These are phyloP conservation scores for Pyrgus malvae DNA, from an alignment of 2,888 invertebrate species.

Conservation along the genomic window DNA sequence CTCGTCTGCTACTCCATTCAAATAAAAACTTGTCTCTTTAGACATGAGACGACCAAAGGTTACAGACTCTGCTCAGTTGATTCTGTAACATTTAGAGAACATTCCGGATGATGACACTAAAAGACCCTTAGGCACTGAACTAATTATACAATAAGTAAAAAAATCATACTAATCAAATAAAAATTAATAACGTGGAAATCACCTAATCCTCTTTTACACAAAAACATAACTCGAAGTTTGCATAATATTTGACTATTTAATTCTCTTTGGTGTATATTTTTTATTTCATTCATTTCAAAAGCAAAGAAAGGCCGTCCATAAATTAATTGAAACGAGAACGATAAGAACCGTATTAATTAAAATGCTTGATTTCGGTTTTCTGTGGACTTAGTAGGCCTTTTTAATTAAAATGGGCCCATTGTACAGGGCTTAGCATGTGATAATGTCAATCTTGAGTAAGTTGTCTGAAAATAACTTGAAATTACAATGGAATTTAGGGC, in stretches of 20 bases:
- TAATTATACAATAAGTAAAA: too few species aligned
- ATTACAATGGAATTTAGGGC: not conserved
- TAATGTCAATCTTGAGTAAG: slow-evolving; percentile 16
- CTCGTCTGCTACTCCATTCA: too few species aligned
- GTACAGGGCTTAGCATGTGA: slow-evolving; percentile 5
- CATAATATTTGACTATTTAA: not conserved
- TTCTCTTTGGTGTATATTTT: not conserved
- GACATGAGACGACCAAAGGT: too few species aligned
- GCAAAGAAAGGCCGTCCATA: slow-evolving; percentile 25
- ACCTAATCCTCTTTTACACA: too few species aligned
- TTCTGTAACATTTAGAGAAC: too few species aligned
- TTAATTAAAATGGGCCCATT: slow-evolving; percentile 39
- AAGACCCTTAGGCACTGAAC: too few species aligned
- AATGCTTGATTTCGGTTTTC: slow-evolving; percentile 46
- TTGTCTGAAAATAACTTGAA: slow-evolving; percentile 3
- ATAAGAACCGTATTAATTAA: slow-evolving; percentile 47
- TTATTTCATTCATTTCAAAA: slow-evolving; percentile 5
- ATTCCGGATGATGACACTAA: too few species aligned
- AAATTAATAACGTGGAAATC: too few species aligned
- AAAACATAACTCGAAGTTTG: too few species aligned
- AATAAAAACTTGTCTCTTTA: too few species aligned
- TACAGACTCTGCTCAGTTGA: too few species aligned
- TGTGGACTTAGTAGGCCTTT: slow-evolving; percentile 38
- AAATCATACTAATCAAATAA: too few species aligned
- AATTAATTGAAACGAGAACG: slow-evolving; percentile 45